Percentiles rank a stretch among this genome's conserved stretches.
These are phyloP conservation scores for Calameuta pallipes DNA, from an alignment of 2,888 invertebrate genomes.

Conservation along the genomic window DNA sequence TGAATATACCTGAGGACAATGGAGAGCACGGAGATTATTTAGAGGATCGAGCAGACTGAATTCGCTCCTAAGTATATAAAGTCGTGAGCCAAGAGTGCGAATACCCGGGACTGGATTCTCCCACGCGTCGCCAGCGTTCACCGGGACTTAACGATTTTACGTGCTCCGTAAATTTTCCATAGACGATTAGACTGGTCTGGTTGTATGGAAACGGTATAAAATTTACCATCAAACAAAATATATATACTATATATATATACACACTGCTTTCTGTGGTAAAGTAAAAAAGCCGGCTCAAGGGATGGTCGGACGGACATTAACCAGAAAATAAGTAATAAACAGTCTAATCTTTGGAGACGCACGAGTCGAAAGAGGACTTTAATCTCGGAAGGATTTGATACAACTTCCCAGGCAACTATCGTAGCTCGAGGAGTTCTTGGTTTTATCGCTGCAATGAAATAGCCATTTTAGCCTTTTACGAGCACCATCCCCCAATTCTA, in stretches of 20 bases:
- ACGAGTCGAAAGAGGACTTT: neutral
- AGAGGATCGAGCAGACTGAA: neutral
- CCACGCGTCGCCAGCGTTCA: neutral
- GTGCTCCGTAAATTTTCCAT: neutral
- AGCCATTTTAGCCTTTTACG: constrained; percentile 35
- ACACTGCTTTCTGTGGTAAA: neutral
- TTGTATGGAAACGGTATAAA: neutral
- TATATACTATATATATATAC: neutral
- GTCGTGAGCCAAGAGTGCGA: neutral
- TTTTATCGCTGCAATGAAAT: constrained; percentile 36
- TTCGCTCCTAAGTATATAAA: neutral
- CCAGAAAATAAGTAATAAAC: constrained; percentile 17
- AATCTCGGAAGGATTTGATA: neutral
- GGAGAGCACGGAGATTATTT: neutral
- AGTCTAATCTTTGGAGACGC: constrained; percentile 16
- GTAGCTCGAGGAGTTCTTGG: constrained; percentile 21
- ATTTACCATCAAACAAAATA: neutral
- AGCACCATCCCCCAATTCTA: constrained; percentile 31
- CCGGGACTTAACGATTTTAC: neutral
- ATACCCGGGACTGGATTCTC: neutral
- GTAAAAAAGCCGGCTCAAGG: neutral
- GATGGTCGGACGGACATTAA: constrained; percentile 1
- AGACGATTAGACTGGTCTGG: neutral
- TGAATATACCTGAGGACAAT: constrained; percentile 85
- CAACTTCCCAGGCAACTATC: constrained; percentile 14